Evolutionary conservation across 1,140 invertebrate species (phyloP), one percentile per base, ranked within the genome.

Genomic region (Pseudomyrmex gracilis): DNA sequence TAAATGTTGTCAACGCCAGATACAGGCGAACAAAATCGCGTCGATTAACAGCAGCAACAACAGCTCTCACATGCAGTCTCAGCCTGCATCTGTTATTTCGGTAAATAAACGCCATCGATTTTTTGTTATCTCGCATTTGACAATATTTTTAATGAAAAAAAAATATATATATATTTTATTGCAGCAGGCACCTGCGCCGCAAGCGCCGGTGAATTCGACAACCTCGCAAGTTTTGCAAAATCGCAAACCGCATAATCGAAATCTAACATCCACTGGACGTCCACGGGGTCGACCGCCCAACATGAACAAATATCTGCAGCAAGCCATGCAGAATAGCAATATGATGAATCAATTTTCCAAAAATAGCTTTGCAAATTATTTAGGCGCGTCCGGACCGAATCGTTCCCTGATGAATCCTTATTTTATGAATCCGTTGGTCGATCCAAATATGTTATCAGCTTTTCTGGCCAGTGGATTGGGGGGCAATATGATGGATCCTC

Each of bases 271-370:
- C 12, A 89, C 86, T 15, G 91, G 93, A 49, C 91, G 93, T 57
- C 93, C 94, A 1, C 90, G 94, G 2, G 94, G 94, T 67, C 89
- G 94, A 5, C 93, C 94, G 0, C 92, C 93, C 1, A 94, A 93
- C 47, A 85, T 91, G 9, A 93, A 94, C 64, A 94, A 94, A 57
- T 92, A 93, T 51, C 78, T 91, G 8, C 89, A 91, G 43, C 73
- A 90, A 1, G 74, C 92, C 22, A 90, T 91, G 17, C 92, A 58
- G 7, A 84, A 85, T 5, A 80, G 85, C 83, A 87, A 68, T 0
- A 49, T 92, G 45, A 86, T 91, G 84, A 92, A 90, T 85, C 92
- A 93, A n/a, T 93, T 91, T 76, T 68, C 90, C 58, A 92, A 93
- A 82, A 73, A 60, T 67, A 90, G 80, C 82, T 93, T 90, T 66